Evolutionary conservation across 1,140 invertebrate species (phyloP).

Genomic region (Brachystomella parvula): DNA sequence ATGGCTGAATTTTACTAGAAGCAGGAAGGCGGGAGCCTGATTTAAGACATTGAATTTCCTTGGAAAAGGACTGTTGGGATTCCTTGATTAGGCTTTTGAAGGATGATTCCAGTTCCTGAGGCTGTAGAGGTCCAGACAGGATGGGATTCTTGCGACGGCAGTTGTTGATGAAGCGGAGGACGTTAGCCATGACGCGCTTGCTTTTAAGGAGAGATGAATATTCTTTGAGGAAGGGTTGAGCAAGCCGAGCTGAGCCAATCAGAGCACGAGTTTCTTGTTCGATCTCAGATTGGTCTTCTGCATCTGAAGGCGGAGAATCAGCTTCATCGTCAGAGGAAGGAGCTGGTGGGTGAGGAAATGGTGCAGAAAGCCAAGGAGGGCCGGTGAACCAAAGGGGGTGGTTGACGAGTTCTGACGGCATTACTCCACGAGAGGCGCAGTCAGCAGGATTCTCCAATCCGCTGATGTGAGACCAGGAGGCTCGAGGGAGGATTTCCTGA

Average conservation of each 20-base stretch:
- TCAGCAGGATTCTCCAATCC: slow-evolving; percentile 10
- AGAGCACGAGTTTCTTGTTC: background rate
- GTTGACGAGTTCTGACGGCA: slow-evolving; percentile 14
- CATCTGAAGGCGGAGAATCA: background rate
- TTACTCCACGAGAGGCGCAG: slow-evolving; percentile 10
- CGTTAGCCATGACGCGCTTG: background rate
- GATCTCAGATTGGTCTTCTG: background rate
- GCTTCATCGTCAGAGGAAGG: background rate
- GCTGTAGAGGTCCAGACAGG: background rate
- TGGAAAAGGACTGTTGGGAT: background rate
- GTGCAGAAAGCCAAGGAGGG: background rate
- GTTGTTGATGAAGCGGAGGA: background rate
- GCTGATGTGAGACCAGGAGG: background rate
- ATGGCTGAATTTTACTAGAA: slow-evolving; percentile 24
- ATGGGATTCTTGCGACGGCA: too few species aligned
- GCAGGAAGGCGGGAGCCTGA: slow-evolving; percentile 1
- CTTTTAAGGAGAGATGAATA: background rate
- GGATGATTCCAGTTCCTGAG: background rate
- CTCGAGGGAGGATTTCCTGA: slow-evolving; percentile 13
- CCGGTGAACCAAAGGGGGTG: slow-evolving; percentile 4
- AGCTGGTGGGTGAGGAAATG: background rate
- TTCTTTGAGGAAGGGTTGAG: background rate
- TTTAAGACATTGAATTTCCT: background rate
- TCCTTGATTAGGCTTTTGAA: background rate
- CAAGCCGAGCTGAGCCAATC: background rate